These are phyloP conservation scores for Sceliomorpha sp. DNA, from an alignment of 2,888 invertebrate genomes.

Conservation along the genomic window DNA sequence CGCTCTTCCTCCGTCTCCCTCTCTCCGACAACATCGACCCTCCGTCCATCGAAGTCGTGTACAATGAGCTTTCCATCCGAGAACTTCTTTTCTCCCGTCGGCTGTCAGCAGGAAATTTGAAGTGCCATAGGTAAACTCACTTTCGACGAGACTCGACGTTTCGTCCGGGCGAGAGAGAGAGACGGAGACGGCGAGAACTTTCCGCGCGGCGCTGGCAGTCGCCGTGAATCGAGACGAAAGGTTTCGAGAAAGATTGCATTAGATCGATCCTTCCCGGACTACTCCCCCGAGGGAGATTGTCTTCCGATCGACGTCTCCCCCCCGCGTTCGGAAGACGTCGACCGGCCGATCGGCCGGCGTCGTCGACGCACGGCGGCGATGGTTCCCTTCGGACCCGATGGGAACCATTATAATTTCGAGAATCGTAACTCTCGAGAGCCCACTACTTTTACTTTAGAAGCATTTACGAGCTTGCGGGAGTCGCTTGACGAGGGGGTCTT, in stretches of 20 bases:
- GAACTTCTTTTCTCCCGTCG: conserved; percentile 11
- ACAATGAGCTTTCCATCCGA: conserved; percentile 7
- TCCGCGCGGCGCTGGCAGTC: too few species aligned
- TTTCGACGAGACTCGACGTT: too few species aligned
- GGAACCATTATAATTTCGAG: conserved; percentile 64
- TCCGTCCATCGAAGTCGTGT: conserved; percentile 4
- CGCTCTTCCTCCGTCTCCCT: neutral
- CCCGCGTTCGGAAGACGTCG: neutral
- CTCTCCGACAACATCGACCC: too few species aligned
- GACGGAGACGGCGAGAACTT: too few species aligned
- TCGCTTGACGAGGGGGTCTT: conserved; percentile 41
- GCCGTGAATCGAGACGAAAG: conserved; percentile 5
- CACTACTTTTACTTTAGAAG: conserved; percentile 60
- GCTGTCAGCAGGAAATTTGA: conserved; percentile 39
- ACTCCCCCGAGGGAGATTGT: conserved; percentile 43
- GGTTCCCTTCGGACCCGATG: conserved; percentile 37
- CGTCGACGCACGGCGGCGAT: too few species aligned
- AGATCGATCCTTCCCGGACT: conserved; percentile 41
- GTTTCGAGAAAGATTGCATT: conserved; percentile 23
- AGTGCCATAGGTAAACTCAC: conserved; percentile 40
- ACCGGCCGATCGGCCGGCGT: conserved; percentile 47
- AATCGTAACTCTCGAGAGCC: conserved; percentile 63
- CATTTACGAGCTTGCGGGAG: conserved; percentile 61
- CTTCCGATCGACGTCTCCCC: conserved; percentile 9
- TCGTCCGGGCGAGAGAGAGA: too few species aligned